Percentiles rank a stretch among this genome's conserved stretches.
These are phyloP conservation scores for Bombus huntii DNA, from an alignment of 1,140 invertebrate species.

Conservation along the genomic window DNA sequence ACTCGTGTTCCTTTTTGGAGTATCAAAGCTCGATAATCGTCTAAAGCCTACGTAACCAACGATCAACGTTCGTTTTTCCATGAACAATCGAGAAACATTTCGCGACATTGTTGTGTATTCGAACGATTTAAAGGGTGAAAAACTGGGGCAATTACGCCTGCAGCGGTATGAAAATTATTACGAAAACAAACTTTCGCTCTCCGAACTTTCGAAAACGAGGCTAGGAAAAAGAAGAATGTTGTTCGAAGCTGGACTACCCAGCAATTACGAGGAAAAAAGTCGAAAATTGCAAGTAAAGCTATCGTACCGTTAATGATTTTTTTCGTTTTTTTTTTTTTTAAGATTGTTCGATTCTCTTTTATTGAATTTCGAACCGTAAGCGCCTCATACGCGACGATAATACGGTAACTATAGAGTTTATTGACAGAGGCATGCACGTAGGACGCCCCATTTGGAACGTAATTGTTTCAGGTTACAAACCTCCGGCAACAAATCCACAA, in stretches of 20 bases:
- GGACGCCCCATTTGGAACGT: constrained; percentile 5
- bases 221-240: not conserved
- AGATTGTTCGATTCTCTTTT: not conserved
- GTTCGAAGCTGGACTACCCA: too few relatives aligned
- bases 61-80: not conserved
- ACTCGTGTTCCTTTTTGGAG: not conserved
- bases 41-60: not conserved
- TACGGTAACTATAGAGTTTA: constrained; percentile 8
- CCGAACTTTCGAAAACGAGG: not conserved
- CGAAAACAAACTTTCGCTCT: constrained; percentile 4
- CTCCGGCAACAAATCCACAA: constrained; percentile 37
- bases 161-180: not conserved
- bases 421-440: constrained; percentile 13
- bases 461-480: constrained; percentile 44
- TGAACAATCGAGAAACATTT: not conserved
- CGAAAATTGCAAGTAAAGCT: not conserved
- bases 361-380: not conserved
- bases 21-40: constrained; percentile 24
- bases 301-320: not conserved
- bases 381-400: not conserved
- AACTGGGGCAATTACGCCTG: constrained; percentile 11
- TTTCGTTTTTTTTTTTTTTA: not conserved
- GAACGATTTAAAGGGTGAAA: not conserved
- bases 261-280: not conserved
- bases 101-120: not conserved